Conservation (phyloP, 2,113 vertebrate species). For the Eretmochelys imbricata region DNA sequence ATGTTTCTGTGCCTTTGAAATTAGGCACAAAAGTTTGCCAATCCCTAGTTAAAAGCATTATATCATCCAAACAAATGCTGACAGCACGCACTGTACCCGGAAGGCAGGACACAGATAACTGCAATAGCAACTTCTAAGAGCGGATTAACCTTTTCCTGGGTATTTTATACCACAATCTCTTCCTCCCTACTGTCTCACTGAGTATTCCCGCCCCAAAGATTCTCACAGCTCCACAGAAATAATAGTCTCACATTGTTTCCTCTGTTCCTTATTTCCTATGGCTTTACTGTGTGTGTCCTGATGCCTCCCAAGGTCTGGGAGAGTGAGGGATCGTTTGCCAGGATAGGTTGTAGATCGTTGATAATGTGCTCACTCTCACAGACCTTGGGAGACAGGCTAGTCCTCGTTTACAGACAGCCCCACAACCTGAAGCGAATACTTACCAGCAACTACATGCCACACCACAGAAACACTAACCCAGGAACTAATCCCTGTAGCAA, state of each 20-base stretch:
- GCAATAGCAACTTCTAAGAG: not conserved
- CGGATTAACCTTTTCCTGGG: not conserved
- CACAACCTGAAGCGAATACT: too few relatives aligned
- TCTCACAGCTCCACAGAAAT: not conserved
- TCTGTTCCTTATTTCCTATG: not conserved
- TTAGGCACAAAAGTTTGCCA: not conserved
- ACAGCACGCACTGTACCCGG: not conserved
- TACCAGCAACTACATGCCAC: too few relatives aligned
- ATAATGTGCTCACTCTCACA: too few relatives aligned
- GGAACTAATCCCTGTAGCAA: too few relatives aligned
- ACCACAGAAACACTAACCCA: too few relatives aligned
- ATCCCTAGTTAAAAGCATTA: not conserved
- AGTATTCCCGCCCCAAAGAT: not conserved
- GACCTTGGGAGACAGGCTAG: too few relatives aligned
- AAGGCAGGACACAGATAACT: constrained; percentile 4
- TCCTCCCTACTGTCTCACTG: not conserved
- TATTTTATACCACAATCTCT: constrained; percentile 5
- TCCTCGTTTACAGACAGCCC: too few relatives aligned
- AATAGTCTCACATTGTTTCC: not conserved
- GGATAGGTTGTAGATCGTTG: too few relatives aligned
- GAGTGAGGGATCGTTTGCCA: too few relatives aligned
- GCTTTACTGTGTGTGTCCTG: not conserved
- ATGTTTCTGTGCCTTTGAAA: not conserved
- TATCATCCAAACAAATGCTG: not conserved
- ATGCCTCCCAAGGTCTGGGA: not conserved